Base-by-base conservation (phyloP, 2,797 vertebrate genomes). In the Microcaecilia unicolor region DNA sequence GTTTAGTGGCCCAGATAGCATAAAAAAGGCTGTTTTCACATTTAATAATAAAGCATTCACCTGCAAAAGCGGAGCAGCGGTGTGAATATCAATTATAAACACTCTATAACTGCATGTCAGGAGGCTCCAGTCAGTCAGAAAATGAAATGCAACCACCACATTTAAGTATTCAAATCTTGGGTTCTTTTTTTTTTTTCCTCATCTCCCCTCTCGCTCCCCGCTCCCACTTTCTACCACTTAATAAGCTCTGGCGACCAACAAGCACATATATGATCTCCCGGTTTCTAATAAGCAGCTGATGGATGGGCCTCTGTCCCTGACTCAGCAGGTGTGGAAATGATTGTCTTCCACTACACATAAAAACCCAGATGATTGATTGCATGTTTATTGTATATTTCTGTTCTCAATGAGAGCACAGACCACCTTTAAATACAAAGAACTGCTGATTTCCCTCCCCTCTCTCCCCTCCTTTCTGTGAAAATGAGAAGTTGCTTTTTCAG, bases 121-220 rank as follows among this genome's bases (percentile, higher is more conserved):
- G 18, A 33, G 25, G 27, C 0, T 1, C 14, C 51, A 52, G 41
- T 37, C 39, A 22, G 27, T 25, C 11, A 36, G 26, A 43, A 61
- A 55, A 34, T 5, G 22, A 29, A 13, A 35, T n/a, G 27, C 7
- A 27, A 40, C 2, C 4, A 37, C 27, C n/a, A 14, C 26, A n/a
- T 56, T 36, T 31, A 9, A 34, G 15, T 23, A 29, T 37, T 42
- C 15, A 27, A 31, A 10, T 35, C 48, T 37, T 53, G n/a, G n/a
- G 27, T 41, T 41, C 39, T 57, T 31, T 39, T 14, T 5, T 32
- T 37, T 31, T 7, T 6, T 7, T 30, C 22, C 27, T 20, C 13
- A 51, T 33, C n/a, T n/a, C n/a, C n/a, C n/a, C n/a, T n/a, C n/a
- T n/a, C n/a, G n/a, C n/a, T n/a, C n/a, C n/a, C n/a, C n/a, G n/a